A percentile compares a stretch with the other conserved stretches of the same genome.
Conservation (phyloP, 2,797 vertebrate genomes). For the Anabacerthia variegaticeps region DNA sequence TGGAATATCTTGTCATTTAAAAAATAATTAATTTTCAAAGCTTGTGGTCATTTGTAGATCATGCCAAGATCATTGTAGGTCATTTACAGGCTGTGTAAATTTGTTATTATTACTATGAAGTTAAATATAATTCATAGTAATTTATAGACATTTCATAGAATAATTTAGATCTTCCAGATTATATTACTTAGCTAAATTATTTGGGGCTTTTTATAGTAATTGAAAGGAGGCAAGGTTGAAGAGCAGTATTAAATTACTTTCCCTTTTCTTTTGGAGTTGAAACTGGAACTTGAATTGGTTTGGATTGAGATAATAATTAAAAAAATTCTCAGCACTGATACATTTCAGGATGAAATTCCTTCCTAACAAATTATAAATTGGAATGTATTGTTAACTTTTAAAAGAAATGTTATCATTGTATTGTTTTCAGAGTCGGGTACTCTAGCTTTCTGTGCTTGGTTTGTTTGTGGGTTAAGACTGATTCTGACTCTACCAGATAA, state of each 20-base stretch:
- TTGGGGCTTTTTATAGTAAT: not conserved
- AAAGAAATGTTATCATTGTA: not conserved
- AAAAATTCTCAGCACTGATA: not conserved
- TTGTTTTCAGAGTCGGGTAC: not conserved
- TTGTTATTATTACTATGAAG: not conserved
- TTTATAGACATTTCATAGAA: not conserved
- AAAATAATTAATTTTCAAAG: not conserved
- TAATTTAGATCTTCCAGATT: not conserved
- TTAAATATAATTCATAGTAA: not conserved
- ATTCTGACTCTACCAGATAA: not conserved
- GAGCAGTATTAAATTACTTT: not conserved
- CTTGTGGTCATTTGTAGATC: fast-evolving
- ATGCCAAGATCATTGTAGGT: not conserved
- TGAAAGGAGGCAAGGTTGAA: not conserved
- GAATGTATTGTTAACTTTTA: not conserved
- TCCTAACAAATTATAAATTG: not conserved
- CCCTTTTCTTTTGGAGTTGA: not conserved
- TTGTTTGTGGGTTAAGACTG: not conserved
- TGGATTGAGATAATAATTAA: not conserved
- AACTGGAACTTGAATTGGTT: not conserved
- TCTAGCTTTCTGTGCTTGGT: not conserved
- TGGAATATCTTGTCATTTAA: not conserved
- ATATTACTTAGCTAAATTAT: not conserved
- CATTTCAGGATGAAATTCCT: not conserved
- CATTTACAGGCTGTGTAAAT: not conserved